Evolutionary conservation across 2,888 invertebrate species (phyloP), one percentile per base, ranked within the genome.

Genomic region (Andrena dorsata): DNA sequence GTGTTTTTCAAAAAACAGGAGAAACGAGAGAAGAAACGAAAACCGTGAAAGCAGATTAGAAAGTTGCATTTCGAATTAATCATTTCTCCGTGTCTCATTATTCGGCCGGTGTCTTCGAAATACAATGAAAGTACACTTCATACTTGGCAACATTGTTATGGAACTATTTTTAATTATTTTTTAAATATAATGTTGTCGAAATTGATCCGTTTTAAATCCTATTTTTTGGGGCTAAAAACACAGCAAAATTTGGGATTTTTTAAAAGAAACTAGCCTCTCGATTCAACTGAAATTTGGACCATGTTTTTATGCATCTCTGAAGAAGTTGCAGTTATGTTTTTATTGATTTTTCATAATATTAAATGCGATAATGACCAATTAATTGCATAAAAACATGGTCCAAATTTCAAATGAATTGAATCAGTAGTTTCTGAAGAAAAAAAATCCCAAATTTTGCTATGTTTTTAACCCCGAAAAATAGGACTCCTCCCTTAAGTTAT

Each of bases 1-100:
- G 3, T n/a, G 2, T 51, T 23, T 30, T 76, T 71, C 23, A 16
- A 5, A 30, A 0, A 8, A 30, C 16, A 2, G 16, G 47, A 10
- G 66, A 66, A 60, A 74, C 20, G 23, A 68, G n/a, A 47, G 53
- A 56, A 20, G 64, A 41, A 49, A 41, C 26, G 26, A 51, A 51
- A 60, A 64, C 10, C 30, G 58, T 35, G 76, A 76, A 79, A 79
- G 51, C 23, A 13, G 56, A 69, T n/a, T 69, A 58, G 69, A 79
- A 79, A 72, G 64, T 58, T 35, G 28, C 26, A 0, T 47, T 51
- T 49, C 41, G 63, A 64, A 49, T 72, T 72, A 76, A 76, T 72
- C 72, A 65, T 16, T 28, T 20, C n/a, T 58, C 23, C 23, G 16
- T 60, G 61, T 63, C 49, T 76, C 41, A 68, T 68, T 66, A 53